Percentiles rank a stretch among this genome's conserved stretches.
These are phyloP conservation scores for Athene noctua DNA, from an alignment of 2,113 vertebrate genomes.

Conservation along the genomic window DNA sequence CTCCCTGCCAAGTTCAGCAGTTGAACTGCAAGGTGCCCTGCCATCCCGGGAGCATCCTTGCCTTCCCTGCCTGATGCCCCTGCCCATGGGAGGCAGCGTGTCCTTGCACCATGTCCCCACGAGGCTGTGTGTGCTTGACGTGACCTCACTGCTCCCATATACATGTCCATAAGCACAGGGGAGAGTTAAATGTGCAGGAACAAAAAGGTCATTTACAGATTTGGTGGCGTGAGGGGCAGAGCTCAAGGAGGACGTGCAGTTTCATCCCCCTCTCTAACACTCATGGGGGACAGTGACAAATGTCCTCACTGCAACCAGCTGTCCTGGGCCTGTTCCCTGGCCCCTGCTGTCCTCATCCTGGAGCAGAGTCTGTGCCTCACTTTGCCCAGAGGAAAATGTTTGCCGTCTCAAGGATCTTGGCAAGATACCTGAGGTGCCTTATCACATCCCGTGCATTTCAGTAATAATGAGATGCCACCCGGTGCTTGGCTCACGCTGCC, in stretches of 20 bases:
- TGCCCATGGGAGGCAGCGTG: rapidly evolving
- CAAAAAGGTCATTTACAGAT: neutral
- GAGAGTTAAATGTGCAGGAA: neutral
- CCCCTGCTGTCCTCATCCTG: neutral
- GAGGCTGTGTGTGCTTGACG: neutral
- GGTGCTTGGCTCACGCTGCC: neutral
- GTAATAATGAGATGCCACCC: neutral
- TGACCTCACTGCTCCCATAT: neutral
- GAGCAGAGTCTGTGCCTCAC: neutral
- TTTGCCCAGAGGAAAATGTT: neutral
- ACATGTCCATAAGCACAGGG: neutral
- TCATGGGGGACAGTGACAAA: rapidly evolving
- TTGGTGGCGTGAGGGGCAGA: rapidly evolving
- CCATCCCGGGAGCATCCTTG: rapidly evolving
- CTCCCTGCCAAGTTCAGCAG: neutral
- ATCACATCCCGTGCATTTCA: rapidly evolving
- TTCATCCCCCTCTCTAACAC: neutral
- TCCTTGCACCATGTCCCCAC: rapidly evolving
- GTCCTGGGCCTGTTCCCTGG: neutral
- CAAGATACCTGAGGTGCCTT: neutral
- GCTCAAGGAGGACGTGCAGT: neutral
- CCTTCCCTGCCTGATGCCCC: rapidly evolving
- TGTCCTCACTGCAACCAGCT: neutral
- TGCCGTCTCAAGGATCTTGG: neutral
- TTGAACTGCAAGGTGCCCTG: neutral